These are phyloP conservation scores for Acridotheres tristis DNA, from an alignment of 2,797 vertebrate genomes.

Conservation along the genomic window DNA sequence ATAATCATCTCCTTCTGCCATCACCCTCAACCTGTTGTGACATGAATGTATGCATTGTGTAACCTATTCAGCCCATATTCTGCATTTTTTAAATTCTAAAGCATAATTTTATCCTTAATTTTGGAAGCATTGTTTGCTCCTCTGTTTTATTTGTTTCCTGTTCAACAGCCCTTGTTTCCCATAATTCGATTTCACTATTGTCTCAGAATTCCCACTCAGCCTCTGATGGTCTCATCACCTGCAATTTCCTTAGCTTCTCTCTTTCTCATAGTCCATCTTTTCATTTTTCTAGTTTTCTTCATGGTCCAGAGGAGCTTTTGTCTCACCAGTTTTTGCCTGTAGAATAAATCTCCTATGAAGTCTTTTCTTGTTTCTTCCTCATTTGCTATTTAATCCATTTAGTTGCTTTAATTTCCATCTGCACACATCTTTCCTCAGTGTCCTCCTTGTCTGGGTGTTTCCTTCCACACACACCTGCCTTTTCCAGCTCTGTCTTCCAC, in stretches of 20 bases:
- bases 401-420: not conserved
- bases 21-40: not conserved
- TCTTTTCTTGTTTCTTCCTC: not conserved
- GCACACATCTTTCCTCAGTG: not conserved
- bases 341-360: not conserved
- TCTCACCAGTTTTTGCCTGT: not conserved
- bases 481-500: not conserved
- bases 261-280: not conserved
- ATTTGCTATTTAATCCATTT: not conserved
- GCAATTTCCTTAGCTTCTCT: not conserved
- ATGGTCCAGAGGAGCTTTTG: not conserved
- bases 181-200: not conserved
- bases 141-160: not conserved
- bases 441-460: not conserved
- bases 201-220: not conserved
- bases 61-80: not conserved
- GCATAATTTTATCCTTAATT: not conserved
- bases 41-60: not conserved
- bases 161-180: not conserved
- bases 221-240: not conserved
- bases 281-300: not conserved
- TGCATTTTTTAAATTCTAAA: not conserved
- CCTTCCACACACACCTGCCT: not conserved
- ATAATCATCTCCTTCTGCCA: not conserved
- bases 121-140: not conserved